Evolutionary conservation across 2,797 vertebrate species (phyloP).

Genomic region (Channallabes apus): DNA sequence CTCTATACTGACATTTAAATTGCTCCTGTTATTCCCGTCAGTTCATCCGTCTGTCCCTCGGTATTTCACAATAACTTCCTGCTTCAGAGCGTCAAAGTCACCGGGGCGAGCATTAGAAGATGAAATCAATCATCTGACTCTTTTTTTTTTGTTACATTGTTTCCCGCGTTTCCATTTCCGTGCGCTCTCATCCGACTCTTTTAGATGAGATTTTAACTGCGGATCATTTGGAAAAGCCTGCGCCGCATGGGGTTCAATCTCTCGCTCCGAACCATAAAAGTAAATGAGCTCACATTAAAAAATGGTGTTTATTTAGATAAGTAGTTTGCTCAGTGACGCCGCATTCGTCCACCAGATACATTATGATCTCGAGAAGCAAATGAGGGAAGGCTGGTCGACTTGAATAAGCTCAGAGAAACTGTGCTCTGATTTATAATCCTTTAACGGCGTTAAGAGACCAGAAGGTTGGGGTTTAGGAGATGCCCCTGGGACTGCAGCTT

Average conservation of each 20-base stretch:
- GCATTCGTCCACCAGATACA: not conserved
- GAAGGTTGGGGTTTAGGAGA: too few species aligned
- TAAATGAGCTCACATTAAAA: not conserved
- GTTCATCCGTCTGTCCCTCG: not conserved
- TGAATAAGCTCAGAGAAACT: not conserved
- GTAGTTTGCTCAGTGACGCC: not conserved
- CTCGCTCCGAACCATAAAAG: not conserved
- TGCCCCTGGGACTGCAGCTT: too few species aligned
- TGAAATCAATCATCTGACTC: not conserved
- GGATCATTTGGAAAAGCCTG: not conserved
- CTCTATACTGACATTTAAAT: not conserved
- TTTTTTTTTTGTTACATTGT: too few species aligned
- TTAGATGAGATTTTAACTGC: conserved; percentile 18
- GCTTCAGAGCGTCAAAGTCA: not conserved
- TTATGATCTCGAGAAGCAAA: not conserved
- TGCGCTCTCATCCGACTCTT: not conserved
- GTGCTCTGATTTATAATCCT: not conserved
- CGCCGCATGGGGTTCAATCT: conserved; percentile 2
- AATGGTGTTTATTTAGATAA: conserved; percentile 3
- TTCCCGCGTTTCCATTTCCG: not conserved
- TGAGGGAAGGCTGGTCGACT: not conserved
- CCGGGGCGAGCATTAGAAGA: not conserved
- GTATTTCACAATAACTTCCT: not conserved
- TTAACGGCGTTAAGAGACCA: not conserved
- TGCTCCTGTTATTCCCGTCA: not conserved